phyloP scores from a whole-genome alignment of 2,888 invertebrate species.

The Lasioglossum malachurum region DNA sequence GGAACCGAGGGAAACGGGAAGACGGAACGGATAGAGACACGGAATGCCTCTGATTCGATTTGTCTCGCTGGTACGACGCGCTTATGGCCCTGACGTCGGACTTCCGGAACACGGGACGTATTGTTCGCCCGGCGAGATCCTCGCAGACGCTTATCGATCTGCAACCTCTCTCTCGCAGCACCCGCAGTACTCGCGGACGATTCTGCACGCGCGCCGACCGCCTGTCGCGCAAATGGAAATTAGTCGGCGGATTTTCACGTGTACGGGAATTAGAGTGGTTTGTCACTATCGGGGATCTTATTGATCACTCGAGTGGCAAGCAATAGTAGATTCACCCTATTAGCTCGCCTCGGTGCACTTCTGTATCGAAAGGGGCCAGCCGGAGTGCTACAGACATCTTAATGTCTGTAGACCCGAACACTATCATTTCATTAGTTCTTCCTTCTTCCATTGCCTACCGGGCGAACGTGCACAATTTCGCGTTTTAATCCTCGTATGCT shows the following conservation, averaged over 20 bases:
- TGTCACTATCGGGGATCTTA: neutral
- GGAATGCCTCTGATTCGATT: constrained; percentile 61
- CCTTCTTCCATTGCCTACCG: too few species aligned
- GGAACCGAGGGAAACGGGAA: constrained; percentile 53
- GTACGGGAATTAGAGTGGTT: constrained; percentile 25
- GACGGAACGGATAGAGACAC: constrained; percentile 54
- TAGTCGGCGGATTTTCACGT: constrained; percentile 53
- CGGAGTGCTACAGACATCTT: neutral
- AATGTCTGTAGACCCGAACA: too few species aligned
- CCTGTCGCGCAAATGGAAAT: constrained; percentile 52
- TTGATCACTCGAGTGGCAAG: neutral
- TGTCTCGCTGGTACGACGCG: constrained; percentile 64
- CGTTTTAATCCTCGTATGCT: too few species aligned
- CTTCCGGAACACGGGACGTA: constrained; percentile 65
- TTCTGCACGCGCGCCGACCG: neutral
- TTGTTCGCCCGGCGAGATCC: constrained; percentile 57
- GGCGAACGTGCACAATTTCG: too few species aligned
- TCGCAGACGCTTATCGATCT: constrained; percentile 56
- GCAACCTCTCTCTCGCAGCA: neutral
- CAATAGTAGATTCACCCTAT: neutral
- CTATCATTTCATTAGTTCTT: too few species aligned
- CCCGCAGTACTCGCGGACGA: neutral
- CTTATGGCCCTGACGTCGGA: constrained; percentile 64
- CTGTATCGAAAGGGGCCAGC: neutral
- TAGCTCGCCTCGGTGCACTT: neutral